Evolutionary conservation across 2,888 invertebrate species (phyloP).

Genomic region (Lithophane leautieri): DNA sequence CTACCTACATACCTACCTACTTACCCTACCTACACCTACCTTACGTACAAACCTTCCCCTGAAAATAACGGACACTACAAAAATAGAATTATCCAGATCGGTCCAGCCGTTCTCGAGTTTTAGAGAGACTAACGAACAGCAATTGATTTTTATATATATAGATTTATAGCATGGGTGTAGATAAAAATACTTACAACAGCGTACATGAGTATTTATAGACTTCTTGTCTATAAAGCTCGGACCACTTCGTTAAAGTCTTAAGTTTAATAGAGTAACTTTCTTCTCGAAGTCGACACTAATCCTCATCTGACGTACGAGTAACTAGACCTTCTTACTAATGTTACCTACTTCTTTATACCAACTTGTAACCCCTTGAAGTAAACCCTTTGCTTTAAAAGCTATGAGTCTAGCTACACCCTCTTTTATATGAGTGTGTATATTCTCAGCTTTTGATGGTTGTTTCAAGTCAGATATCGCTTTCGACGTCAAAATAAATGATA

Average conservation of each 20-base stretch:
- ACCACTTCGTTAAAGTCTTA: slow-evolving; percentile 1
- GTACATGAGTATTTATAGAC: slow-evolving; percentile 11
- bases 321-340: background rate
- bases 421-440: background rate
- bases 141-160: too few relatives aligned
- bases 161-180: too few relatives aligned
- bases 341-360: background rate
- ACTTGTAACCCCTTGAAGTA: background rate
- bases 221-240: slow-evolving; percentile 10
- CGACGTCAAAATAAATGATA: background rate
- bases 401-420: too few relatives aligned
- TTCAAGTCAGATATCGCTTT: background rate
- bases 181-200: background rate
- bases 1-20: too few relatives aligned
- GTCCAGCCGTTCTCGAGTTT: too few relatives aligned
- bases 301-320: background rate
- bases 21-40: too few relatives aligned
- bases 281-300: slow-evolving; percentile 3
- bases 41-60: too few relatives aligned
- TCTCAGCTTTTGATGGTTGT: background rate
- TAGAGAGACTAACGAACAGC: too few relatives aligned
- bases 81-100: too few relatives aligned
- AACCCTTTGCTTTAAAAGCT: background rate
- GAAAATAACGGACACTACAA: too few relatives aligned
- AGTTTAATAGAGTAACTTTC: slow-evolving; percentile 21